Percentiles rank a stretch among this genome's conserved stretches.
Conservation (phyloP, 2,797 vertebrate species). For the Phoebastria nigripes region DNA sequence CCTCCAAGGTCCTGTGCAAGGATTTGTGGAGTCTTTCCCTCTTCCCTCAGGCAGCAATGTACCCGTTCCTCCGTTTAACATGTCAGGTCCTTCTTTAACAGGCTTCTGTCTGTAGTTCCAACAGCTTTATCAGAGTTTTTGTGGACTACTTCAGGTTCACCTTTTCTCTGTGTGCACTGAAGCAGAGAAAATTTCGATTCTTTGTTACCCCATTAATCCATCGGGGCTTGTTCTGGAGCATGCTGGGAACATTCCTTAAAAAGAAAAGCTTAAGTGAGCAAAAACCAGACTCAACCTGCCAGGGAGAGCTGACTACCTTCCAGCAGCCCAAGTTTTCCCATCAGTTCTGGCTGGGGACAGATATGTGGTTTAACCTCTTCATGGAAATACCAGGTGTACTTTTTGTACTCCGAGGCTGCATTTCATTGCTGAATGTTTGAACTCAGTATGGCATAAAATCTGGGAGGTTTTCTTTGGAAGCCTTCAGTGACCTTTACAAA, state of each 20-base stretch:
- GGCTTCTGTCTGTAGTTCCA: not conserved
- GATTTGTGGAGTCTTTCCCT: not conserved
- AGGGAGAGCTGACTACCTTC: not conserved
- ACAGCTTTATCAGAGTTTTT: not conserved
- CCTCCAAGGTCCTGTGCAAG: not conserved
- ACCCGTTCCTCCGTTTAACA: fast-evolving
- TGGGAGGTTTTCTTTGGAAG: not conserved
- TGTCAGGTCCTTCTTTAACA: not conserved
- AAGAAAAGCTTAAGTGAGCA: not conserved
- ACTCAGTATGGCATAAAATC: not conserved
- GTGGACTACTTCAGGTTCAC: not conserved
- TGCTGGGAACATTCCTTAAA: not conserved
- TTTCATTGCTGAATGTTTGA: not conserved
- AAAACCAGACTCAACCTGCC: not conserved
- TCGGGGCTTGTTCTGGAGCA: not conserved
- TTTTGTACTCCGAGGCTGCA: not conserved
- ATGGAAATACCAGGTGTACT: not conserved
- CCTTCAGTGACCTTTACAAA: not conserved
- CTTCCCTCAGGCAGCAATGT: not conserved
- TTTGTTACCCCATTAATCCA: not conserved
- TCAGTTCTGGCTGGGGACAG: not conserved
- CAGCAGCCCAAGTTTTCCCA: not conserved
- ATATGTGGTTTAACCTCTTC: not conserved
- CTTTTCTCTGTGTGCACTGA: not conserved
- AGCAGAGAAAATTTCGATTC: not conserved